Conservation (phyloP, 2,113 vertebrate species). For the Phalacrocorax pelagicus region DNA sequence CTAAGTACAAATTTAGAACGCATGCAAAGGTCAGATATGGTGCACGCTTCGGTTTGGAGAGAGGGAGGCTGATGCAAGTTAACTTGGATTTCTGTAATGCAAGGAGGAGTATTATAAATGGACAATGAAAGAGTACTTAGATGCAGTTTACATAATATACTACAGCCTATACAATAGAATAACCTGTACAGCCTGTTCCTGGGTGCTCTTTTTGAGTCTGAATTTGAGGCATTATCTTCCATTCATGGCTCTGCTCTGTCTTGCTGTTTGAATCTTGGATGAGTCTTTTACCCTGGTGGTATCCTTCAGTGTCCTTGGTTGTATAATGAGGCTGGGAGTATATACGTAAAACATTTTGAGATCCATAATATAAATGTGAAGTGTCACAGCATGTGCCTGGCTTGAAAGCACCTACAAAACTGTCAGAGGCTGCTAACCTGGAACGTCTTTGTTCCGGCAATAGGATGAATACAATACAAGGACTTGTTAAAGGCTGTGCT, state of each 20-base stretch:
- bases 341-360: background rate
- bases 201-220: background rate
- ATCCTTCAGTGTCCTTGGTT: background rate
- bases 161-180: background rate
- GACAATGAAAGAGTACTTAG: background rate
- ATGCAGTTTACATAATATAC: background rate
- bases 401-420: background rate
- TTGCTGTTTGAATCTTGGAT: background rate
- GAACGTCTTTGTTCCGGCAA: background rate
- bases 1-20: background rate
- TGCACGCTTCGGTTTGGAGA: background rate
- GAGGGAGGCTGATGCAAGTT: background rate
- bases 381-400: background rate
- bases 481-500: background rate
- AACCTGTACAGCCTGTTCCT: background rate
- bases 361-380: background rate
- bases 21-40: conserved; percentile 49
- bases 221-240: background rate
- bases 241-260: background rate
- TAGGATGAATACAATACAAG: background rate
- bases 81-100: background rate
- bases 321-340: background rate
- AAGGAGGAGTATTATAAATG: background rate
- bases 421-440: background rate
- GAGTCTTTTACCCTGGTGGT: background rate